phyloP scores from a whole-genome alignment of 1,140 invertebrate species.

The Orchestia grillus region DNA sequence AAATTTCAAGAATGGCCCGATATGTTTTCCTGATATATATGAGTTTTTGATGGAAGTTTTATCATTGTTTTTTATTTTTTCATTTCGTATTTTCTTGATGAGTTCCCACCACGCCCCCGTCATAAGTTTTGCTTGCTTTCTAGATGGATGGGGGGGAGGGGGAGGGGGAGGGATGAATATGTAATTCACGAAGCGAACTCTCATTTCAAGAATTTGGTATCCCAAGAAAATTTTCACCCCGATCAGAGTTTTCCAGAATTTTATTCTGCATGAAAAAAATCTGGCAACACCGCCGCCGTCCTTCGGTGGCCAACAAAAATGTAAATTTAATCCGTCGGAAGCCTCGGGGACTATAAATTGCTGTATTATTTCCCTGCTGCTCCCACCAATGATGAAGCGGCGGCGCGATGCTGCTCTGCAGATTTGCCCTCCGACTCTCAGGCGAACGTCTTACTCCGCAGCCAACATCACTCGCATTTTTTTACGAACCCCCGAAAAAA shows the following conservation, averaged over 20 bases:
- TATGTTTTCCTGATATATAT: too few species aligned
- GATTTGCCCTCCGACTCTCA: neutral
- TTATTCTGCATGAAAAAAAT: neutral
- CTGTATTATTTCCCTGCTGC: neutral
- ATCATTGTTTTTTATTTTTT: too few species aligned
- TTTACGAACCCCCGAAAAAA: neutral
- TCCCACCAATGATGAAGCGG: neutral
- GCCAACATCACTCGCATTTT: neutral
- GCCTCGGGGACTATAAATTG: neutral
- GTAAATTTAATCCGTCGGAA: conserved; percentile 1
- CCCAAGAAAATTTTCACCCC: neutral
- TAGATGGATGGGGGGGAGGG: too few species aligned
- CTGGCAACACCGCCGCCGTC: neutral
- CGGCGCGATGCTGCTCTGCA: neutral
- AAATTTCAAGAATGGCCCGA: too few species aligned
- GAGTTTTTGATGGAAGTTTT: too few species aligned
- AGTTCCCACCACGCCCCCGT: neutral
- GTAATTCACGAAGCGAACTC: neutral
- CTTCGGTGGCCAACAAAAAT: neutral
- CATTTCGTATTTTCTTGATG: neutral
- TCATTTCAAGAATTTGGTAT: neutral
- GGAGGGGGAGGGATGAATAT: too few species aligned
- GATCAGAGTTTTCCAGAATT: neutral
- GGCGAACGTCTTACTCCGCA: neutral
- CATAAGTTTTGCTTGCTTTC: neutral